Evolutionary conservation across 2,888 invertebrate species (phyloP), one percentile per base, ranked within the genome.

Genomic region (Drosophila tripunctata): DNA sequence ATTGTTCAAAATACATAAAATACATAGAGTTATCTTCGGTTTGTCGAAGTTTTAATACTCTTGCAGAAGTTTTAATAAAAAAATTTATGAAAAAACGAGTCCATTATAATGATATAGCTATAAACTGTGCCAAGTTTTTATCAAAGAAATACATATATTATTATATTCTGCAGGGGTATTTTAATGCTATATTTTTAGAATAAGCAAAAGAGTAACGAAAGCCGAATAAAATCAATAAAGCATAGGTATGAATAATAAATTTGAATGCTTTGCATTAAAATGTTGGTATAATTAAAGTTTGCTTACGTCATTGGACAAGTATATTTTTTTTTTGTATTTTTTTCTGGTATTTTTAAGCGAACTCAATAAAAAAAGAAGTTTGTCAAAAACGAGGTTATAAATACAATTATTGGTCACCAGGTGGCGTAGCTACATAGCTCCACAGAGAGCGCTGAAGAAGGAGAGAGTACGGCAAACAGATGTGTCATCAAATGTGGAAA

Each of bases 321-420:
- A 44, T 43, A 31, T 45, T 51, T 62, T 76, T 22, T 45, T 51
- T 62, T 76, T 22, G 43, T 79, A 66, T 60, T 58, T 75, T n/a
- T 71, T 81, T 50, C 55, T 64, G 51, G 43, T 71, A 63, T 48
- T 61, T 57, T 41, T 22, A 40, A 56, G 45, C 15, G 17, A 33
- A 33, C 19, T 48, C 41, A 67, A 82, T 56, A 74, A 74, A 74
- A 58, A 27, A 74, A 74, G 56, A 27, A 40, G 19, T 40, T 61
- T 48, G 36, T 47, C 36, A 44, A 52, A 56, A 67, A 51, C 57
- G 14, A 35, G 67, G 44, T 44, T 12, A 31, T 43, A n/a, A 41
- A 62, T 71, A 38, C 47, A 43, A 51, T 69, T 35, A 65, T 78
- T 77, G 58, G 17, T 38, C 47, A 24, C 33, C 58, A 62, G 80